Base-by-base conservation (phyloP, 1,140 invertebrate genomes). In the Solen grandis region DNA sequence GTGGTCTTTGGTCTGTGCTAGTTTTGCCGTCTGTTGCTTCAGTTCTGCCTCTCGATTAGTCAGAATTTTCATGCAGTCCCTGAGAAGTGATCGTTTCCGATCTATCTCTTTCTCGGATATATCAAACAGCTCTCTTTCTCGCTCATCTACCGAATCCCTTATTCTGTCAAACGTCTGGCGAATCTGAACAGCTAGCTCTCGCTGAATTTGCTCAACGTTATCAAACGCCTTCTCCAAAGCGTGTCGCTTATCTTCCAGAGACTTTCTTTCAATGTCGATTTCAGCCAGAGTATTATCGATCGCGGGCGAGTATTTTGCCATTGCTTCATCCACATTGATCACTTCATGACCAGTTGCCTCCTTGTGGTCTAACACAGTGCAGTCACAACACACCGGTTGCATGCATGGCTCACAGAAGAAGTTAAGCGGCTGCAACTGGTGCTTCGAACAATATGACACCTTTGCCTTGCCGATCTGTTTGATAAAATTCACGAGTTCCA, bases 371-470 rank as follows among this genome's bases (percentile, higher is more conserved):
- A 90, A 80, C 19, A 90, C 89, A 0, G 89, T 90, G 55, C 90
- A 91, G 70, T 91, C 90, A 69, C 89, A 86, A 65, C 90, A 91
- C 16, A 91, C 88, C 0, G 90, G 88, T 50, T 77, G 83, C 36
- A 88, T 86, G 73, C 90, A 91, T 10, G 86, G 88, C 77, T 90
- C 89, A 63, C 90, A 91, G 84, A 90, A 91, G 70, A 91, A 91
- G 81, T 90, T 90, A 57, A 91, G 72, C 0, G 89, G 89, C 76
- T 91, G 90, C 83, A 90, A 77, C 69, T 89, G 86, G 54, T 90
- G 89, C 74, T 90, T 89, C 33, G 85, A 60, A 78, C 89, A 90
- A 75, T 87, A 90, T 27, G 88, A 84, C 0, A 90, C 84, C 55
- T 89, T 88, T 1, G 66, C 79, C 36, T 85, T 86, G 29, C 86